Evolutionary conservation across 2,113 vertebrate species (phyloP).

Genomic region (Lanius ludovicianus): DNA sequence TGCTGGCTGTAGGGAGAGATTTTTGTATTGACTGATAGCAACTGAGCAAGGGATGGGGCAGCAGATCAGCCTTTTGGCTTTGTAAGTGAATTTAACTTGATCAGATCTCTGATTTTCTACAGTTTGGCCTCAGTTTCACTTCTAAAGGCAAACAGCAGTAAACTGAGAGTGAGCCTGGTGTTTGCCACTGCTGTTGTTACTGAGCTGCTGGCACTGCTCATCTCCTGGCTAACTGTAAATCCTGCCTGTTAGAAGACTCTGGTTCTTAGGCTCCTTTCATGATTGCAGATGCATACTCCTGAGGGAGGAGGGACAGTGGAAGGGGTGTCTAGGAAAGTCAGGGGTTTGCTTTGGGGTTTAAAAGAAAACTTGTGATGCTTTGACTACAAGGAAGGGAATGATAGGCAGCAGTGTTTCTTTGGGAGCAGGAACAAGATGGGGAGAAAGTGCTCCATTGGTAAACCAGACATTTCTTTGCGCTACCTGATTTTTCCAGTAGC

Average conservation of each 20-base stretch:
- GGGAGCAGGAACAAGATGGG: neutral
- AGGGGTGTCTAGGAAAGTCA: neutral
- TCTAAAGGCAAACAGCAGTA: neutral
- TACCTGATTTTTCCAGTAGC: neutral
- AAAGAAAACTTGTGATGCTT: neutral
- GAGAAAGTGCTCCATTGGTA: neutral
- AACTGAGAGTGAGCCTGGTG: neutral
- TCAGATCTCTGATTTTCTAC: neutral
- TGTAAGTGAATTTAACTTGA: neutral
- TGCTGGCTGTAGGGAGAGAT: neutral
- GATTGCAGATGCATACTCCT: neutral
- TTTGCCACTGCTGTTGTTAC: neutral
- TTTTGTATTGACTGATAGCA: neutral
- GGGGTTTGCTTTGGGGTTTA: neutral
- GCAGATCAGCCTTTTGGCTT: neutral
- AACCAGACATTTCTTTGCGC: neutral
- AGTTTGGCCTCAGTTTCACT: neutral
- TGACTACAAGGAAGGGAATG: neutral
- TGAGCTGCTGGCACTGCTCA: neutral
- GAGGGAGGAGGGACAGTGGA: neutral
- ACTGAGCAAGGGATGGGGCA: neutral
- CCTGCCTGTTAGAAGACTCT: fast-evolving
- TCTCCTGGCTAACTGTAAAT: neutral
- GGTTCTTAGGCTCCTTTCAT: neutral
- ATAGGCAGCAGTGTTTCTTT: neutral